Conservation (phyloP, 1,140 invertebrate species). For the Scaptodrosophila lebanonensis region DNA sequence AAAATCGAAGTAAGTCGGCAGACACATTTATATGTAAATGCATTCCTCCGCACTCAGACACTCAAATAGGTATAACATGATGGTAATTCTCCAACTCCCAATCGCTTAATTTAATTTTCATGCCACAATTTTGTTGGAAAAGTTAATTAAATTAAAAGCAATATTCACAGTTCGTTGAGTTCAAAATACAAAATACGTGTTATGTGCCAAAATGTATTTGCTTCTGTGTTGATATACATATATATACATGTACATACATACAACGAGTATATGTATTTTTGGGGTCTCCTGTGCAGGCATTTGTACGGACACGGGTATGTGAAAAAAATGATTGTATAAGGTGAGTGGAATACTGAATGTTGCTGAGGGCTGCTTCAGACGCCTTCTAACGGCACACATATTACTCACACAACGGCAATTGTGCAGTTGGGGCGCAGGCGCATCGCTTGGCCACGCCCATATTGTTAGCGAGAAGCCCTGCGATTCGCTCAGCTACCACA, state of each 20-base stretch:
- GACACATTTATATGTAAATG: background rate
- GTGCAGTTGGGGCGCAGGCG: constrained; percentile 19
- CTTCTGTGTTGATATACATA: too few species aligned
- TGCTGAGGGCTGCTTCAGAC: too few species aligned
- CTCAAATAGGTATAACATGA: too few species aligned
- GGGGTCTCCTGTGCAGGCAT: too few species aligned
- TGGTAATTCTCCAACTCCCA: background rate
- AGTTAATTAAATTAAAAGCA: constrained; percentile 65
- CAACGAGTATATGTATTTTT: too few species aligned
- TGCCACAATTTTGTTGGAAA: constrained; percentile 26
- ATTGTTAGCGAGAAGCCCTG: too few species aligned
- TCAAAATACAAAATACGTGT: constrained; percentile 38
- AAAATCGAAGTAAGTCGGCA: constrained; percentile 5
- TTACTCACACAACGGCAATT: too few species aligned
- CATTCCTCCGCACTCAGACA: background rate
- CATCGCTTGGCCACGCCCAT: constrained; percentile 7
- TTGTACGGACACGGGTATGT: too few species aligned
- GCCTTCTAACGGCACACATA: too few species aligned
- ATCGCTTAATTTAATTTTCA: constrained; percentile 39
- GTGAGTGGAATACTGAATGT: too few species aligned
- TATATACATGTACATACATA: too few species aligned
- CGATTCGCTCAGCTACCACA: constrained; percentile 4
- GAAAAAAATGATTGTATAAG: too few species aligned
- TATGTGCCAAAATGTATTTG: constrained; percentile 13
- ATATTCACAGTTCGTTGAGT: constrained; percentile 61